phyloP scores from a whole-genome alignment of 1,140 invertebrate species.

The Meloidogyne floridensis region DNA sequence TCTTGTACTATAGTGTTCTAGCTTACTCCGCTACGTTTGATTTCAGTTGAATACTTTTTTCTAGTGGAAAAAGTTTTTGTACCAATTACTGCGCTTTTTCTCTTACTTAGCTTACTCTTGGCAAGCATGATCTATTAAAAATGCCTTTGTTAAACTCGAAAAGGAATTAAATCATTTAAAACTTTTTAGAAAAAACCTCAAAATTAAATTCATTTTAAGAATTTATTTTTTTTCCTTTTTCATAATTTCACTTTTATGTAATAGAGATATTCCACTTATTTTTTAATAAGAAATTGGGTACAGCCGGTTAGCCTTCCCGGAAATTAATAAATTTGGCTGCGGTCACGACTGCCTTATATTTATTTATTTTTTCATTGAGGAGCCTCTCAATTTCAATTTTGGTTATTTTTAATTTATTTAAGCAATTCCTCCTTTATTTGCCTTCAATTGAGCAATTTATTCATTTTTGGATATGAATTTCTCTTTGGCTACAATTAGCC shows the following conservation, averaged over 20 bases:
- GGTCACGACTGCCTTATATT: conserved; percentile 17
- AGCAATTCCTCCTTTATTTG: conserved; percentile 13
- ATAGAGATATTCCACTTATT: not conserved
- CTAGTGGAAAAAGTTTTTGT: too few relatives aligned
- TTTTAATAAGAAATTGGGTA: not conserved
- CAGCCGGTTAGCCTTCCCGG: not conserved
- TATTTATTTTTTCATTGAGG: not conserved
- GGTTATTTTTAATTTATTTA: conserved; percentile 29
- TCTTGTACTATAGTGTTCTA: too few relatives aligned
- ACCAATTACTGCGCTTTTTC: too few relatives aligned
- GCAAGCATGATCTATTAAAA: too few relatives aligned
- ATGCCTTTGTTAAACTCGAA: too few relatives aligned
- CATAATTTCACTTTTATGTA: not conserved
- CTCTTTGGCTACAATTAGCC: not conserved
- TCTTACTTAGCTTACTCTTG: too few relatives aligned
- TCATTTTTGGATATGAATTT: conserved; percentile 19
- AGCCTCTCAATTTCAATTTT: conserved; percentile 33
- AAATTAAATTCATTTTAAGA: not conserved
- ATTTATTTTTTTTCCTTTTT: not conserved
- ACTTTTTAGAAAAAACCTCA: not conserved
- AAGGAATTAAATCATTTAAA: too few relatives aligned
- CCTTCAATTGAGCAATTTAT: conserved; percentile 23
- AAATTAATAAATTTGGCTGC: conserved; percentile 22
- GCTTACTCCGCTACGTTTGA: too few relatives aligned
- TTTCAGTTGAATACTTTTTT: too few relatives aligned